Evolutionary conservation across 2,797 vertebrate species (phyloP).

Genomic region (Eulemur coronatus): DNA sequence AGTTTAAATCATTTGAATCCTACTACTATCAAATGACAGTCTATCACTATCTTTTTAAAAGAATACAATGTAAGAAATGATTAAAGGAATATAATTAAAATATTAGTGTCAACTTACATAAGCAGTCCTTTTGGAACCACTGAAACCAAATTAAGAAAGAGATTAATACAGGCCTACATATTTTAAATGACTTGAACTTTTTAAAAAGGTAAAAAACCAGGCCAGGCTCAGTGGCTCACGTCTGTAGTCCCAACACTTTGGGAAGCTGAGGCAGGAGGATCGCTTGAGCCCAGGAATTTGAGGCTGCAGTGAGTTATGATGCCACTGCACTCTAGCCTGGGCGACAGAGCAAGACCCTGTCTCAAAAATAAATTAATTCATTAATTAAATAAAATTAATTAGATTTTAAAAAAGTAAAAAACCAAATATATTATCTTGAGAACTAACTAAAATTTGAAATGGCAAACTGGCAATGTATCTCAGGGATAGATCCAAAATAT

Average conservation of each 20-base stretch:
- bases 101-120: not conserved
- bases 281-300: not conserved
- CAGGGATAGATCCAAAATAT: not conserved
- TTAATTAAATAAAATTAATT: not conserved
- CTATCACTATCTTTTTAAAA: not conserved
- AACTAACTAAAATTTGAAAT: conserved; percentile 16
- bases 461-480: not conserved
- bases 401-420: not conserved
- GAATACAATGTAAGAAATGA: not conserved
- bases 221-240: not conserved
- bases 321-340: not conserved
- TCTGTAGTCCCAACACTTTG: not conserved
- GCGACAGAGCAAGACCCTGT: not conserved
- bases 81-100: conserved; percentile 28
- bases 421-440: not conserved
- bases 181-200: not conserved
- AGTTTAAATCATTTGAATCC: not conserved
- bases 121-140: not conserved
- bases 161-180: not conserved
- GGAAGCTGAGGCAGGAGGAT: not conserved
- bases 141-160: not conserved
- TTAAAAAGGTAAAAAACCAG: not conserved
- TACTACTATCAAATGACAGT: not conserved
- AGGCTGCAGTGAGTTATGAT: not conserved
- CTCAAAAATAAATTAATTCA: not conserved